These are phyloP conservation scores for western clawed frog (Xenopus tropicalis) DNA, from an alignment of 2,113 vertebrate genomes.

Conservation along the genomic window UCB_Xtro_10.0 CM004443.2:59584001-59584500, in stretches of 20 bases:
- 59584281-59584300: constrained; percentile 44
- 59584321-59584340: constrained; percentile 33
- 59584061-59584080: too few relatives aligned
- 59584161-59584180: too few relatives aligned
- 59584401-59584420: constrained; percentile 29
- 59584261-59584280: constrained; percentile 38
- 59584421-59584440: constrained; percentile 7
- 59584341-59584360: constrained; percentile 17
- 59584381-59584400: constrained; percentile 20
- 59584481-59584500: not conserved
- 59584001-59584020: too few relatives aligned
- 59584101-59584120: too few relatives aligned
- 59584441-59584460: constrained; percentile 4
- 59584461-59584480: constrained; percentile 12
- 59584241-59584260: constrained; percentile 26
- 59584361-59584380: constrained; percentile 34
- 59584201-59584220: constrained; percentile 24
- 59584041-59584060: too few relatives aligned
- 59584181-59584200: constrained; percentile 3
- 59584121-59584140: too few relatives aligned
- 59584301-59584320: constrained; percentile 34
- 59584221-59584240: constrained; percentile 11
- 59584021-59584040: too few relatives aligned
- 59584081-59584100: too few relatives aligned
- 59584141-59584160: too few relatives aligned